Conservation (phyloP, 1,140 invertebrate species). For the Parapsyche elsis region DNA sequence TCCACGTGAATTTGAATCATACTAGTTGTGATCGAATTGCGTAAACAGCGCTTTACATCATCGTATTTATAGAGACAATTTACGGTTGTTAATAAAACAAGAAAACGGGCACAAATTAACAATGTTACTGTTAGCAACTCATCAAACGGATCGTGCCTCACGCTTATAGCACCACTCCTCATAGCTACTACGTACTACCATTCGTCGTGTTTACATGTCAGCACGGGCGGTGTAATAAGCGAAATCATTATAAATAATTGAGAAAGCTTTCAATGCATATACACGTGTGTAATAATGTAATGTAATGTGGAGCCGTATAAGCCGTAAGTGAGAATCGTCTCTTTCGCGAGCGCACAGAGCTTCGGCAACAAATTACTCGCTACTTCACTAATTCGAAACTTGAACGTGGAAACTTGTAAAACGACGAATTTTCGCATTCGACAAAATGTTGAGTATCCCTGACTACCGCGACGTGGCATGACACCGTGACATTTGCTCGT, state of each 20-base stretch:
- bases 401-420: no score
- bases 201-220: conserved; percentile 12
- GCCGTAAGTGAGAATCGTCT: no score
- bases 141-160: conserved; percentile 27
- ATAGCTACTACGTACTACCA: background rate
- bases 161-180: conserved; percentile 1
- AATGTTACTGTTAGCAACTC: conserved; percentile 30
- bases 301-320: no score
- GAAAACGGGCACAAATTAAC: conserved; percentile 11
- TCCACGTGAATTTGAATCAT: no score
- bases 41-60: no score
- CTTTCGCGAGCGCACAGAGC: no score
- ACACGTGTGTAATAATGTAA: background rate
- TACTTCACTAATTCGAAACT: no score
- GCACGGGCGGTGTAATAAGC: conserved; percentile 4
- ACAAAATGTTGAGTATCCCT: background rate
- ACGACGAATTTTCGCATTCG: no score
- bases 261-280: conserved; percentile 8
- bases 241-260: conserved; percentile 22
- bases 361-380: no score
- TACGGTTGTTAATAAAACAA: background rate
- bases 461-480: background rate
- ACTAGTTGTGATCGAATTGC: no score
- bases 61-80: no score
- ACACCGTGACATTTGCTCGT: conserved; percentile 5